Conservation (phyloP, 2,113 vertebrate species). For the Catharus fuscescens region DNA sequence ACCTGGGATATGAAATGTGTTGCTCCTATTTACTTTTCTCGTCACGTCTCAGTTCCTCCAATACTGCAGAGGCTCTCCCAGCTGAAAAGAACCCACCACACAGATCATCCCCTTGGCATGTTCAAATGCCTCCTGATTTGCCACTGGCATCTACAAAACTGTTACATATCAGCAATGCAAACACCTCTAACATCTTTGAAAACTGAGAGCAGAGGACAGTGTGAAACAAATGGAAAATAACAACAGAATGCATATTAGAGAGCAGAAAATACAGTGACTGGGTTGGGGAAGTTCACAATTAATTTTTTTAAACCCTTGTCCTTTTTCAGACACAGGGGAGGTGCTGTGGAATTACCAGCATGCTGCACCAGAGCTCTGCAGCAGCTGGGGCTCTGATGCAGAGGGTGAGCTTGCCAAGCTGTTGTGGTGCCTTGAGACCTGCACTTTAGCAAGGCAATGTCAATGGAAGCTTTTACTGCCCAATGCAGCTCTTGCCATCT, state of each 20-base stretch:
- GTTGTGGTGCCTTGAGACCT: neutral
- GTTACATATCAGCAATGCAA: neutral
- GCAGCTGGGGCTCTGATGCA: conserved; percentile 3
- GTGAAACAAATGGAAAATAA: neutral
- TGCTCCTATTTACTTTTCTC: neutral
- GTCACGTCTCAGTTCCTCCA: neutral
- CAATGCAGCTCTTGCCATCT: neutral
- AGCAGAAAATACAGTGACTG: neutral
- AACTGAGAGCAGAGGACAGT: neutral
- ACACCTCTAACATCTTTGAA: neutral
- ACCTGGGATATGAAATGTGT: neutral
- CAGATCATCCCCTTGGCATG: neutral
- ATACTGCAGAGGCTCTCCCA: neutral
- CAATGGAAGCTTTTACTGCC: neutral
- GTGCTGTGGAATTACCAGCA: neutral
- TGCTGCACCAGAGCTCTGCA: neutral
- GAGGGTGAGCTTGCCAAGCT: neutral
- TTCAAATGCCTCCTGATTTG: neutral
- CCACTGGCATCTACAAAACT: neutral
- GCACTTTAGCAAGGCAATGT: neutral
- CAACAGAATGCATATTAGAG: neutral
- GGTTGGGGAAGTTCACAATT: neutral
- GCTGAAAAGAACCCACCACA: neutral
- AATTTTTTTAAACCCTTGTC: neutral
- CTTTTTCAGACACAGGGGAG: neutral